phyloP scores from a whole-genome alignment of 2,888 invertebrate genomes.

The Choristoneura rosaceana region DNA sequence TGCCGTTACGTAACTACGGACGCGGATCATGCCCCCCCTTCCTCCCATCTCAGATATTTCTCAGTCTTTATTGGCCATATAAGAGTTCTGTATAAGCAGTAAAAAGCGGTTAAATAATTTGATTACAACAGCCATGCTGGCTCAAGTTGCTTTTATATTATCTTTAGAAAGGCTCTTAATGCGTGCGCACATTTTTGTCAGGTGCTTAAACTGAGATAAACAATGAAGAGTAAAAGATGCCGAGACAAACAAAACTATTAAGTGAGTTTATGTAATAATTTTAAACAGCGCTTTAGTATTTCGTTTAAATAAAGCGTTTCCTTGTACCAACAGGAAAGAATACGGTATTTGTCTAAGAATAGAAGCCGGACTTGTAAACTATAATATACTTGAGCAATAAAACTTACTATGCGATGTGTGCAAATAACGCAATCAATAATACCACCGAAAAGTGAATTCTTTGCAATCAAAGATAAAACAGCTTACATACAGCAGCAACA shows the following conservation, averaged over 20 bases:
- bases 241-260: constrained; percentile 8
- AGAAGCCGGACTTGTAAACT: not conserved
- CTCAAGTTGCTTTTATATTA: constrained; percentile 27
- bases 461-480: not conserved
- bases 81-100: constrained; percentile 31
- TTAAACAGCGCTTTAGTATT: not conserved
- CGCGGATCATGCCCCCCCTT: constrained; percentile 49
- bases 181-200: not conserved
- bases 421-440: not conserved
- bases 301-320: constrained; percentile 14
- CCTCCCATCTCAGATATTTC: constrained; percentile 37
- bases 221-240: not conserved
- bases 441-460: not conserved
- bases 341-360: not conserved
- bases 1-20: constrained; percentile 62
- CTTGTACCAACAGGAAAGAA: constrained; percentile 6
- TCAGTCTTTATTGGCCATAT: constrained; percentile 39
- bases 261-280: constrained; percentile 1
- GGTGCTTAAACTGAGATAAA: constrained; percentile 1
- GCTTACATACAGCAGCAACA: no score
- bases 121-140: constrained; percentile 19
- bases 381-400: not conserved
- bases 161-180: constrained; percentile 27
- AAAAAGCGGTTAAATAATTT: constrained; percentile 34
- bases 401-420: not conserved